Percentiles rank a stretch among this genome's conserved stretches.
These are phyloP conservation scores for Drosophila aff. DNA, from an alignment of 1,140 invertebrate species.

Conservation along the genomic window DNA sequence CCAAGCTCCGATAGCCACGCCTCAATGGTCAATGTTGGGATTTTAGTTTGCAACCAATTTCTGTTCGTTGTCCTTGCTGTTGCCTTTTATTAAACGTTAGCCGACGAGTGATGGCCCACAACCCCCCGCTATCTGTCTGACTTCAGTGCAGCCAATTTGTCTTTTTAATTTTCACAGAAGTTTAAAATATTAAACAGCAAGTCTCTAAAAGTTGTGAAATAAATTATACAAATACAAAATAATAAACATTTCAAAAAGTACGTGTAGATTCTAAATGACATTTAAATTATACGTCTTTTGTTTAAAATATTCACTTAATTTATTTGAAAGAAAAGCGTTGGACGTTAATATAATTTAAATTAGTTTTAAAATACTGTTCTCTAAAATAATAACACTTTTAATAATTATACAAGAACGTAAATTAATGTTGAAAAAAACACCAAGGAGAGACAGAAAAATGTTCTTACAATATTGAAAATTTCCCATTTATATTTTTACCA, in stretches of 20 bases:
- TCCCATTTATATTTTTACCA: neutral
- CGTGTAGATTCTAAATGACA: too few relatives aligned
- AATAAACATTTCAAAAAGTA: neutral
- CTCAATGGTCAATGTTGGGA: slow-evolving; percentile 66
- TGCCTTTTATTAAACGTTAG: slow-evolving; percentile 65
- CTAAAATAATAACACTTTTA: neutral
- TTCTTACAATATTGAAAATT: neutral
- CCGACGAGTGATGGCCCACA: slow-evolving; percentile 43
- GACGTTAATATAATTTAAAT: accelerated
- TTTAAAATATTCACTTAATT: neutral
- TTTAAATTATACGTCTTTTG: neutral
- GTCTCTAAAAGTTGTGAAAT: neutral
- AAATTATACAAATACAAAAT: neutral
- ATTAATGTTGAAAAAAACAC: neutral
- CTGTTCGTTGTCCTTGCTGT: slow-evolving; percentile 34
- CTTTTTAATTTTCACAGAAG: neutral
- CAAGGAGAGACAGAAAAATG: neutral
- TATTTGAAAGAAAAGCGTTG: neutral
- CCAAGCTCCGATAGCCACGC: slow-evolving; percentile 61
- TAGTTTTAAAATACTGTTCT: neutral
- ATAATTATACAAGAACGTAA: neutral
- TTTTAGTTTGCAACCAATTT: slow-evolving; percentile 58
- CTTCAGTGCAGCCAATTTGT: neutral
- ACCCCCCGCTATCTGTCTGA: neutral
- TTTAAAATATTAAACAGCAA: too few relatives aligned